Evolutionary conservation across 2,888 invertebrate species (phyloP).

Genomic region (Nomada hirtipes): DNA sequence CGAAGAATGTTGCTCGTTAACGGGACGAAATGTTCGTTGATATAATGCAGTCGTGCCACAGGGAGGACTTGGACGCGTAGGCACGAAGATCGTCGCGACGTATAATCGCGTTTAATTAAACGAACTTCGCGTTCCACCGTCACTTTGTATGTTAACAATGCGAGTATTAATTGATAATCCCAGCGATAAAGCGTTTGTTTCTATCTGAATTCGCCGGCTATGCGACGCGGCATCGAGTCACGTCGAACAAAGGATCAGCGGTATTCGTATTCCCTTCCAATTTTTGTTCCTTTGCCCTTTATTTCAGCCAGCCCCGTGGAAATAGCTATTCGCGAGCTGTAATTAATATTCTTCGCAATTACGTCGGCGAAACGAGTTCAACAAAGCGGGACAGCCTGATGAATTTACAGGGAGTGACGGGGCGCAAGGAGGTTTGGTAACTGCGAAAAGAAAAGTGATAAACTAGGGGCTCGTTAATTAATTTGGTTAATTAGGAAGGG

Average conservation of each 20-base stretch:
- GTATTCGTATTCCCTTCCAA: not conserved
- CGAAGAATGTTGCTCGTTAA: conserved; percentile 20
- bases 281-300: not conserved
- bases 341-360: conserved; percentile 52
- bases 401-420: conserved; percentile 13
- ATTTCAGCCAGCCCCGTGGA: not conserved
- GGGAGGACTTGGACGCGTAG: too few relatives aligned
- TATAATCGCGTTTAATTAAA: conserved; percentile 41
- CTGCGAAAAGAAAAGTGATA: conserved; percentile 32
- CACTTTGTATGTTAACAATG: conserved; percentile 27
- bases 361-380: conserved; percentile 14
- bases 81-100: not conserved
- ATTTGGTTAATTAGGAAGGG: conserved; percentile 47
- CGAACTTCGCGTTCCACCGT: not conserved
- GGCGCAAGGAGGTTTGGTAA: not conserved
- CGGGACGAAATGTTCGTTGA: conserved; percentile 14
- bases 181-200: not conserved
- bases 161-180: conserved; percentile 45
- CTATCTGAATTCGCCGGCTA: not conserved
- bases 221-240: not conserved
- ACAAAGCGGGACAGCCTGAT: conserved; percentile 25
- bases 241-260: conserved; percentile 5
- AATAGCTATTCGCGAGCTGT: conserved; percentile 9
- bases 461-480: conserved; percentile 46
- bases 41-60: too few relatives aligned